Base-by-base conservation (phyloP, 2,797 vertebrate species). In the Tokudaia muenninki region DNA sequence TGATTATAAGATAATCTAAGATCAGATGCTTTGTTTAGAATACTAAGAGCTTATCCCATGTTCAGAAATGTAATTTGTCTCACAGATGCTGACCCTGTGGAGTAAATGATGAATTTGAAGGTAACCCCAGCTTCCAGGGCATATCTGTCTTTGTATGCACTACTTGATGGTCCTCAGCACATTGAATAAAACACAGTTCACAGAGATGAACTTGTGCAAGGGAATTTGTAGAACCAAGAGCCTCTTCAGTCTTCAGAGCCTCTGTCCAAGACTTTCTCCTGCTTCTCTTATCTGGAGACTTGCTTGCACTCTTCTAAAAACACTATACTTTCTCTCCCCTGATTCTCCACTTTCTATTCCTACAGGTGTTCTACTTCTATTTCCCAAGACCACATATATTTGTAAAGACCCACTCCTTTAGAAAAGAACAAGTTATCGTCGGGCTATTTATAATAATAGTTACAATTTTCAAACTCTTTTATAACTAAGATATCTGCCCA, bases 21-120 rank as follows among this genome's bases (percentile, higher is more conserved):
- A 21, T 84, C 61, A 79, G 52, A 87, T 47, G 12, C 12, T 65
- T 12, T 87, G 17, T 93, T 96, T 87, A 94, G 92, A 89, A 93
- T 87, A 67, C 47, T 37, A 63, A 67, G 34, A 67, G 24, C 80
- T 80, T 77, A 92, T 77, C 63, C 22, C 34, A 94, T 31, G 57
- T 80, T 92, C 57, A 77, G 77, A 93, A 77, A 94, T 79, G 91
- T 80, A 92, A 92, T 47, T 81, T 52, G 31, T 65, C 31, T 14
- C 74, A 65, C 29, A 88, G 74, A 78, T 91, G 31, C 70, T 80
- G 41, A 94, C 83, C 55, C 21, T 79, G 14, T 89, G 89, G 52
- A 89, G 47, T 59, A 87, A 92, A 67, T 4, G 47, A n/a, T 47
- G n/a, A 22, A 41, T 57, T 67, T 80, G 22, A 55, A 78, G 83